A percentile compares a stretch with the other conserved stretches of the same genome.
These are phyloP conservation scores for Bombus pascuorum DNA, from an alignment of 1,140 invertebrate species.

Conservation along the genomic window DNA sequence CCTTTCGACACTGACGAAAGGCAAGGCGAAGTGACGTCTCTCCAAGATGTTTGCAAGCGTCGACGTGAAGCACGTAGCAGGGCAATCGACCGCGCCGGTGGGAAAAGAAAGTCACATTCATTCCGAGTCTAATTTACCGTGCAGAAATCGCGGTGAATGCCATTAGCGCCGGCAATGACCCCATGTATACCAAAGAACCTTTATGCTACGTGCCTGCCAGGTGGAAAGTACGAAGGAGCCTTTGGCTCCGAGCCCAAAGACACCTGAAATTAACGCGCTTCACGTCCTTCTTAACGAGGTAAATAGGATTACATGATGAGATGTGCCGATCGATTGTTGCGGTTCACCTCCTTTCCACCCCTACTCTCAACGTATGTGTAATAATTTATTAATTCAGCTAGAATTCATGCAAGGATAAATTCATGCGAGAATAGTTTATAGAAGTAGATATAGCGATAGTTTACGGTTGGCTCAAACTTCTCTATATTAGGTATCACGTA, in stretches of 20 bases:
- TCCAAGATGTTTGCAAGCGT: too few species aligned
- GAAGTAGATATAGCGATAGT: too few species aligned
- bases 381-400: conserved; percentile 35
- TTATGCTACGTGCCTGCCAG: conserved; percentile 55
- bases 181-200: conserved; percentile 51
- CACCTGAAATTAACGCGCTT: conserved; percentile 60
- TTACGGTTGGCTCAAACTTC: background rate
- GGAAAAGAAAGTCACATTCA: conserved; percentile 69
- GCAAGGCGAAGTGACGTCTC: too few species aligned
- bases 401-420: conserved; percentile 7
- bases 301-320: conserved; percentile 64
- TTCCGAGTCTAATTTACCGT: conserved; percentile 66
- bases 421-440: background rate
- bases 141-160: conserved; percentile 62
- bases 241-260: conserved; percentile 35
- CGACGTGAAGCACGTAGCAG: conserved; percentile 37
- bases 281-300: conserved; percentile 60
- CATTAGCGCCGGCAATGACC: conserved; percentile 44
- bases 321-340: conserved; percentile 56
- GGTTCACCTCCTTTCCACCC: background rate
- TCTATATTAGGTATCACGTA: background rate
- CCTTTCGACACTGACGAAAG: background rate
- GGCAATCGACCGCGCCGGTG: conserved; percentile 16
- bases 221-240: conserved; percentile 39
- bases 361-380: background rate